Evolutionary conservation across 2,888 invertebrate genomes (phyloP), one percentile per base, ranked within the genome.

Genomic region (Mesorhabditis belari): DNA sequence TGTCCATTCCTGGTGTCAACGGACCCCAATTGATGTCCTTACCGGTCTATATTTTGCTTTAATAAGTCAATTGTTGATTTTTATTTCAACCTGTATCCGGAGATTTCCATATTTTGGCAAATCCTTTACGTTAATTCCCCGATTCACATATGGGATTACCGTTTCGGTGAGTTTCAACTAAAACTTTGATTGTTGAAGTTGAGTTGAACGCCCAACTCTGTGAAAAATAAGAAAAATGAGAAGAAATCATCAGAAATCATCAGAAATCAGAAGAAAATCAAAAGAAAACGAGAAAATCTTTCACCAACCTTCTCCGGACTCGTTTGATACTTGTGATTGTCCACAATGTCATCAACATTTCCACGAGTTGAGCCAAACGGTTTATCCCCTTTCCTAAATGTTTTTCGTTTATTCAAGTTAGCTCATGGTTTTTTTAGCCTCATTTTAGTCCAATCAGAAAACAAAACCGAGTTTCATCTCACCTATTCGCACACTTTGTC

Each of bases 321-420:
- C 35, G 35, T 64, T 35, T 74, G 69, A 52, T 71, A 77, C 23
- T 64, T 63, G 61, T 77, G 77, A 55, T 65, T 65, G 62, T 77
- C 77, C 23, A 77, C 70, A 12, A 77, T 69, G 19, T 69, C 62
- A 25, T 65, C 70, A 24, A 73, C 70, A 54, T 73, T 72, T 19
- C 55, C 49, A n/a, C 77, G 58, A 24, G 64, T 66, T 0, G 66
- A 67, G 28, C 77, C 77, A 56, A 76, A 77, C 12, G 74, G 63
- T 6, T 62, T 60, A 61, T 73, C 67, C n/a, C 72, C 75, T 19
- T 24, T 55, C 5, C 63, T 35, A 2, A n/a, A n/a, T n/a, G n/a
- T n/a, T n/a, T n/a, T n/a, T n/a, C n/a, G n/a, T n/a, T n/a, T n/a
- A n/a, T 35, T 35, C 17, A 17, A 35, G 6, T 35, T 35, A 12